Percentiles rank a stretch among this genome's conserved stretches.
phyloP scores from a whole-genome alignment of 1,140 invertebrate species.

The Drepana arcuata region DNA sequence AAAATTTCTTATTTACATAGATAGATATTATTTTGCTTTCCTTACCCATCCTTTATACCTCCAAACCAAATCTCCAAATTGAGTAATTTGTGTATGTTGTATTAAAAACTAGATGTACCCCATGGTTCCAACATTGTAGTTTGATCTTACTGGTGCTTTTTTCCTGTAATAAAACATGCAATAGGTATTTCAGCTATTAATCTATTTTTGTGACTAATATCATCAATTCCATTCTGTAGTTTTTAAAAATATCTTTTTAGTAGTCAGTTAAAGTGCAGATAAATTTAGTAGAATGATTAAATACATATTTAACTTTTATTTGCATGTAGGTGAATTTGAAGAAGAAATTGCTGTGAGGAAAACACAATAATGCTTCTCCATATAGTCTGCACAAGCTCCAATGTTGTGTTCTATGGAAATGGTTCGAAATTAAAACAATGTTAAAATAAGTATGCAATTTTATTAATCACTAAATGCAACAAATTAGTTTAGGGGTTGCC shows the following conservation, averaged over 20 bases:
- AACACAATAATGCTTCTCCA: conserved; percentile 5
- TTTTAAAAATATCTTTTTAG: not conserved
- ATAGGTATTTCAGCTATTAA: not conserved
- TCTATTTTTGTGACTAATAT: no score
- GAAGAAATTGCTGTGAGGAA: conserved; percentile 13
- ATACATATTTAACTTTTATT: conserved; percentile 1
- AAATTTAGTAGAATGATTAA: not conserved
- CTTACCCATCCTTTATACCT: no score
- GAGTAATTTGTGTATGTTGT: no score
- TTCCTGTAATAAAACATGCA: not conserved
- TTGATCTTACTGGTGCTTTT: not conserved
- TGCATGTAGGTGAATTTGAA: conserved; percentile 17
- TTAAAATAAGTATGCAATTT: conserved; percentile 69
- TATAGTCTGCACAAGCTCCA: not conserved
- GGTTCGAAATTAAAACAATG: conserved; percentile 32
- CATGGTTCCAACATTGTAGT: no score
- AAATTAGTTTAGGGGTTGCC: conserved; percentile 64
- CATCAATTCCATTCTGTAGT: no score
- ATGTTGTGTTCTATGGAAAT: not conserved
- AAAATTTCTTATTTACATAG: no score
- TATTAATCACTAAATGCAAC: conserved; percentile 71
- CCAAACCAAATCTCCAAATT: no score
- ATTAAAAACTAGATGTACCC: no score
- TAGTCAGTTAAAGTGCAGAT: not conserved
- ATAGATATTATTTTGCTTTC: no score